These are phyloP conservation scores for Hydropsyche tenuis DNA, from an alignment of 1,140 invertebrate genomes.

Conservation along the genomic window DNA sequence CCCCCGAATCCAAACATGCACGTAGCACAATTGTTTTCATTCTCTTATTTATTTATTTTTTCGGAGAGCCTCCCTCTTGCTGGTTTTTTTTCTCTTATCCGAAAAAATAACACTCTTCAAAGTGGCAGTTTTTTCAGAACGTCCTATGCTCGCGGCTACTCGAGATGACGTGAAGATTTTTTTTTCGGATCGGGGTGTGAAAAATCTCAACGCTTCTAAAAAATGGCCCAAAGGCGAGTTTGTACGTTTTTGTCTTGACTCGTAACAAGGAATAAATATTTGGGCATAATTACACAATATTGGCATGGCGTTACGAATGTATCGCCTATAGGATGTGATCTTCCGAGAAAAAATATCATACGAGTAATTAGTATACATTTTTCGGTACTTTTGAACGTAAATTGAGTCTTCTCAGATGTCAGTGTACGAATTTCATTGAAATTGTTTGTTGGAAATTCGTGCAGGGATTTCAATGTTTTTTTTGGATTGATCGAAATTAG, in stretches of 20 bases:
- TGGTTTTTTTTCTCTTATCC: constrained; percentile 15
- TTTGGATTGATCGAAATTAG: constrained; percentile 13
- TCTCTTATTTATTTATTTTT: not conserved
- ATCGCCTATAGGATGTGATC: no score
- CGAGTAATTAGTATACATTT: no score
- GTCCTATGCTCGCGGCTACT: constrained; percentile 20
- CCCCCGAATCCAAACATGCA: constrained; percentile 30
- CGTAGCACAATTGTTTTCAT: constrained; percentile 28
- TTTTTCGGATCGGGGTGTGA: constrained; percentile 35
- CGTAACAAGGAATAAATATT: constrained; percentile 34
- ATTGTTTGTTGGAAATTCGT: not conserved
- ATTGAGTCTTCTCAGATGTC: not conserved
- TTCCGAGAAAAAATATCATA: no score
- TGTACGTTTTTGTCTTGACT: no score
- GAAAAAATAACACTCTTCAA: not conserved
- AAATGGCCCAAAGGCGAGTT: constrained; percentile 29
- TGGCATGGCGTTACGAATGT: not conserved
- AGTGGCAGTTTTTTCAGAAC: constrained; percentile 13
- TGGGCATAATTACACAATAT: constrained; percentile 21
- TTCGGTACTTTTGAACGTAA: no score
- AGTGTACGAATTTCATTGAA: not conserved
- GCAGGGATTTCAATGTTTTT: constrained; percentile 22
- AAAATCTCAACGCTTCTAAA: constrained; percentile 34
- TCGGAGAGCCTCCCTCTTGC: not conserved
- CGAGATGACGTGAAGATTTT: constrained; percentile 31